phyloP scores from a whole-genome alignment of 1,140 invertebrate genomes.

The Drosophila kepulauana region DNA sequence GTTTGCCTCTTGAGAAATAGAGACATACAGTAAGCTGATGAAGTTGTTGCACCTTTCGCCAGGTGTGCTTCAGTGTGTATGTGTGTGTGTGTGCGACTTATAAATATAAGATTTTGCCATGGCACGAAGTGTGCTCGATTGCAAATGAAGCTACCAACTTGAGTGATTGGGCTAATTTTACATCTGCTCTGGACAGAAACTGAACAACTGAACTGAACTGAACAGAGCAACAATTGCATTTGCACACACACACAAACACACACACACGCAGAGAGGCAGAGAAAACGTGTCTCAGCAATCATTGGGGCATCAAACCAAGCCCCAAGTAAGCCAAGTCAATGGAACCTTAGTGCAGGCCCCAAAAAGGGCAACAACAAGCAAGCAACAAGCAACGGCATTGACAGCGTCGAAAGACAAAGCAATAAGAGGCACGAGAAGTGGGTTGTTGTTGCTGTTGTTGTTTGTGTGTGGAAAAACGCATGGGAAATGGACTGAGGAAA shows the following conservation, averaged over 20 bases:
- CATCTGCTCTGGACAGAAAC: constrained; percentile 5
- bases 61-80: constrained; percentile 13
- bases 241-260: background rate
- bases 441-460: constrained; percentile 40
- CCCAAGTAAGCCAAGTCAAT: constrained; percentile 27
- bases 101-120: constrained; percentile 42
- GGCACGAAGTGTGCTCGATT: constrained; percentile 35
- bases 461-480: constrained; percentile 51
- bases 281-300: constrained; percentile 58
- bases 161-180: constrained; percentile 73
- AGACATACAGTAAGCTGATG: constrained; percentile 9
- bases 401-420: constrained; percentile 51
- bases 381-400: constrained; percentile 18
- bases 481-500: constrained; percentile 72
- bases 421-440: constrained; percentile 71
- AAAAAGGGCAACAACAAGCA: constrained; percentile 70
- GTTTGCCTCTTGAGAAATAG: constrained; percentile 41
- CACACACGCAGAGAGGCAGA: background rate
- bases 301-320: constrained; percentile 48
- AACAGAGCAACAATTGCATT: constrained; percentile 19
- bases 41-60: constrained; percentile 55
- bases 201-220: background rate
- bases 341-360: constrained; percentile 39
- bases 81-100: constrained; percentile 22
- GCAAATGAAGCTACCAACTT: constrained; percentile 67